Conservation (phyloP, 2,888 invertebrate species). For the Coecobrya sp. region DNA sequence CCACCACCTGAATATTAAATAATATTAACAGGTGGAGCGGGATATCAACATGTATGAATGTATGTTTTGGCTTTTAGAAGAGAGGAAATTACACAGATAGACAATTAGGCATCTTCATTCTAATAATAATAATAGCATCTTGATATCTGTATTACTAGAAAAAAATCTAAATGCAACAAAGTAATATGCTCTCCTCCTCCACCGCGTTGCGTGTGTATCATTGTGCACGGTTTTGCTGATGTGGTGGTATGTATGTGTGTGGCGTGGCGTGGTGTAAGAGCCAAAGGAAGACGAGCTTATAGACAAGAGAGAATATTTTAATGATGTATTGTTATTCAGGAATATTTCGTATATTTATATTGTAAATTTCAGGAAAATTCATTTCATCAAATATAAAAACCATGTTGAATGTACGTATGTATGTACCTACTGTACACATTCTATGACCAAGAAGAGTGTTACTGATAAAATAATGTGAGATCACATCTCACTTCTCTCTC, state of each 20-base stretch:
- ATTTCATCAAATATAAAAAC: not conserved
- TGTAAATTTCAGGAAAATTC: constrained; percentile 43
- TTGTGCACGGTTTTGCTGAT: not conserved
- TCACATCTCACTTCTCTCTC: constrained; percentile 52
- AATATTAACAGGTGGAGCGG: constrained; percentile 30
- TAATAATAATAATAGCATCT: not conserved
- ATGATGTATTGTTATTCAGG: not conserved
- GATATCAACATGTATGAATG: not conserved
- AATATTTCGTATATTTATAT: not conserved
- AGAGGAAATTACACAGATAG: constrained; percentile 20
- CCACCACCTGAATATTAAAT: constrained; percentile 73
- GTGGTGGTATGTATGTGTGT: constrained; percentile 8
- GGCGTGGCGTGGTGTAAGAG: not conserved
- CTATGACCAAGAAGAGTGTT: not conserved
- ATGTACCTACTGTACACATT: not conserved
- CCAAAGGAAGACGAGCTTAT: not conserved
- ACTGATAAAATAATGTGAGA: constrained; percentile 67
- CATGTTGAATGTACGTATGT: not conserved
- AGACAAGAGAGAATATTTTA: constrained; percentile 1
- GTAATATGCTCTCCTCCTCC: not conserved
- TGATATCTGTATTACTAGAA: constrained; percentile 10
- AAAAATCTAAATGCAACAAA: not conserved
- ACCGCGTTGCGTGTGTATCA: not conserved
- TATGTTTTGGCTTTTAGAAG: constrained; percentile 11
- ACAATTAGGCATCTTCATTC: constrained; percentile 31